These are phyloP conservation scores for Brachionus rotundiformis DNA, from an alignment of 1,140 invertebrate genomes.

Conservation along the genomic window DNA sequence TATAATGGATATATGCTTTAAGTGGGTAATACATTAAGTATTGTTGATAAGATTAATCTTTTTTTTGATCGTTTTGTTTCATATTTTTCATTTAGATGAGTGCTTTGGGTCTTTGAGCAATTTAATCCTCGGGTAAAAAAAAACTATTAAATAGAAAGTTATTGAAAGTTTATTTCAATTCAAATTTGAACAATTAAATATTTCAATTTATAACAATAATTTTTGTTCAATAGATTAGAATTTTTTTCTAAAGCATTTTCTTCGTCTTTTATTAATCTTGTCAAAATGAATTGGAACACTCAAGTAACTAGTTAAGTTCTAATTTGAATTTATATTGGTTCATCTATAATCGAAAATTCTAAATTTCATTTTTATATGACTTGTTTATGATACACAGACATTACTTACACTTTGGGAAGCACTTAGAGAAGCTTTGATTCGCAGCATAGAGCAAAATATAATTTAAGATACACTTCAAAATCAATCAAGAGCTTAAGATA, in stretches of 20 bases:
- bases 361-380: neutral
- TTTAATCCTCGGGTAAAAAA: neutral
- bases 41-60: constrained; percentile 13
- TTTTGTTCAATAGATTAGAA: neutral
- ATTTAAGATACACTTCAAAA: neutral
- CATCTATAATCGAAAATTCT: neutral
- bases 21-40: neutral
- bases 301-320: neutral
- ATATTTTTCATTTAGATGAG: neutral
- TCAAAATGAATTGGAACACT: neutral
- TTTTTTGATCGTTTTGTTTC: constrained; percentile 14
- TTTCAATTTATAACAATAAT: constrained; percentile 5
- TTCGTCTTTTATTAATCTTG: neutral
- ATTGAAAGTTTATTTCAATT: constrained; percentile 21
- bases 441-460: neutral
- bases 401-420: constrained; percentile 1
- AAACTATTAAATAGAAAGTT: neutral
- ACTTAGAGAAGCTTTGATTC: neutral
- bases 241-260: neutral
- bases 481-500: neutral
- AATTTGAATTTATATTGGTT: constrained; percentile 17
- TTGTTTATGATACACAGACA: neutral
- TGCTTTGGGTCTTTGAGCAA: neutral
- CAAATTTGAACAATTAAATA: constrained; percentile 21
- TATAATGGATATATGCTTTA: neutral